These are phyloP conservation scores for Spongilla lacustris DNA, from an alignment of 37 sponge, comb jelly and placozoan species.

Conservation along the genomic window DNA sequence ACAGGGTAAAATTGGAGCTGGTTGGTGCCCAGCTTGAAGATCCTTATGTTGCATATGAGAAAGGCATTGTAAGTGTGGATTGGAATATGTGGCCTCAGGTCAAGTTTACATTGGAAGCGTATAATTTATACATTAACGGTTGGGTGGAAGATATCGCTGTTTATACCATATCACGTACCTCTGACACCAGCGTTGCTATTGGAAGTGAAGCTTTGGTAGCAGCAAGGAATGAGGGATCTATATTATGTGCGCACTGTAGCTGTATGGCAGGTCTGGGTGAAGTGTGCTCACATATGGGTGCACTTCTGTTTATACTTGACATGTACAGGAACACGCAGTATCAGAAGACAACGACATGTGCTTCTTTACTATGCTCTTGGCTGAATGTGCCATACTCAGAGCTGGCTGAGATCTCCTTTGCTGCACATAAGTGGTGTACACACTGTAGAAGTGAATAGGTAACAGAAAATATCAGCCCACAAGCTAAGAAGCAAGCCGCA, in stretches of 20 bases:
- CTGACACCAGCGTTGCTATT: neutral
- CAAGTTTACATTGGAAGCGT: slow-evolving; percentile 43
- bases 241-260: slow-evolving; percentile 57
- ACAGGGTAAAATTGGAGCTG: slow-evolving; percentile 19
- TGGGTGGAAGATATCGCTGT: slow-evolving; percentile 8
- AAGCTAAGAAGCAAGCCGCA: neutral
- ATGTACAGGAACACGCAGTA: slow-evolving; percentile 21
- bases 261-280: slow-evolving; percentile 73
- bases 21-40: slow-evolving; percentile 1
- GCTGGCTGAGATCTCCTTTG: slow-evolving; percentile 56
- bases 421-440: slow-evolving; percentile 19
- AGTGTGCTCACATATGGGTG: slow-evolving; percentile 71
- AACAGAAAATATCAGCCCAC: neutral
- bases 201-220: slow-evolving; percentile 52
- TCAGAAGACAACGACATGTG: slow-evolving; percentile 17
- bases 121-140: slow-evolving; percentile 23
- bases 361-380: slow-evolving; percentile 63
- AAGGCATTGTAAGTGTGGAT: neutral
- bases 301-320: slow-evolving; percentile 50
- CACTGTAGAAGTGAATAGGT: neutral
- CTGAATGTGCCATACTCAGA: slow-evolving; percentile 33
- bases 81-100: slow-evolving; percentile 31
- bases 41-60: slow-evolving; percentile 4
- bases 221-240: slow-evolving; percentile 23
- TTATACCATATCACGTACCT: neutral